Conservation (phyloP, 2,797 vertebrate species). For the Sparidentex hasta region DNA sequence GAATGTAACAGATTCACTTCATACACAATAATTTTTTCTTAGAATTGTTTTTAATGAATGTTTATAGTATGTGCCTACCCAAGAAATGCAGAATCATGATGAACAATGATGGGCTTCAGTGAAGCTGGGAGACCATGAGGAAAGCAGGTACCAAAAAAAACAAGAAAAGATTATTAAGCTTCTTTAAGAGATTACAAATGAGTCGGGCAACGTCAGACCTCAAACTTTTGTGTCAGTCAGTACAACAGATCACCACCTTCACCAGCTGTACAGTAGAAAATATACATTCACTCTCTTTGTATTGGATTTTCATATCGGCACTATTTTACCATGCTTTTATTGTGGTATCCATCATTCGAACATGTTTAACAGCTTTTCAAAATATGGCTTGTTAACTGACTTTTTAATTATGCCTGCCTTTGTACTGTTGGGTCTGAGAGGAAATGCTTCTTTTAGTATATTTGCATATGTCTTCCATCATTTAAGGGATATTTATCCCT, state of each 20-base stretch:
- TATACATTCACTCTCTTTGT: constrained; percentile 22
- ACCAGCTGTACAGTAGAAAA: constrained; percentile 52
- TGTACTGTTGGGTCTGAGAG: neutral
- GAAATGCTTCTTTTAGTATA: constrained; percentile 4
- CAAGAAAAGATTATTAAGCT: constrained; percentile 27
- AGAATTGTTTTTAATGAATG: constrained; percentile 41
- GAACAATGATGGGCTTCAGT: constrained; percentile 40
- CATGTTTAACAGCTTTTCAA: constrained; percentile 4
- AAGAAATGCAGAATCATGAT: constrained; percentile 36
- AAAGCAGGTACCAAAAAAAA: constrained; percentile 62
- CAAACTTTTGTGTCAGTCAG: constrained; percentile 46
- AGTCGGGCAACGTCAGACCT: constrained; percentile 60
- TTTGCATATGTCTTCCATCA: neutral
- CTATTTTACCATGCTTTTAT: constrained; percentile 3
- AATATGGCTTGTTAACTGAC: neutral
- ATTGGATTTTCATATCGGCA: constrained; percentile 28
- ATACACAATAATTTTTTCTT: constrained; percentile 41
- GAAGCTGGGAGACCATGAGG: constrained; percentile 25
- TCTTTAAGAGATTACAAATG: constrained; percentile 48
- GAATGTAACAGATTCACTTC: constrained; percentile 49
- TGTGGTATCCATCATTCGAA: constrained; percentile 22
- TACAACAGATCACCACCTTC: constrained; percentile 39
- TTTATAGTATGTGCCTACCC: constrained; percentile 59
- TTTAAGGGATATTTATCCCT: neutral
- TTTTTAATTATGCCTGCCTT: neutral